Base-by-base conservation (phyloP, 2,888 invertebrate species). In the Melipona beecheii region DNA sequence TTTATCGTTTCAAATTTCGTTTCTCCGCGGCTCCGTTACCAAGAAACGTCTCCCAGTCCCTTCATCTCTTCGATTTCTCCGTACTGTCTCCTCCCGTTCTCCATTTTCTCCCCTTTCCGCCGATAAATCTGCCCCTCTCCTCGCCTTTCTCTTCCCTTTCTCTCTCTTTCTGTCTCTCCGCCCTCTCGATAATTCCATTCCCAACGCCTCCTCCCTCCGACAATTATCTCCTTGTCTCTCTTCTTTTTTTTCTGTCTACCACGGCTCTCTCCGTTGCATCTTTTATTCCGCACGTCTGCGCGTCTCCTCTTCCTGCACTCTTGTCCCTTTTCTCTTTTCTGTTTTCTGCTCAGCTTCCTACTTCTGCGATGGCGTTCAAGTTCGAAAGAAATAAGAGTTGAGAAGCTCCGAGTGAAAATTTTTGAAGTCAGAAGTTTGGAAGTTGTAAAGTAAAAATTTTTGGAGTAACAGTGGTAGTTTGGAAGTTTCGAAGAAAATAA, bases 11-110 rank as follows among this genome's bases (percentile, higher is more conserved):
- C 36, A 36, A 73, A 50, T 64, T 64, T 73, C 31, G 50, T 64
- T 17, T n/a, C 70, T 56, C 52, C 27, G 6, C 27, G 19, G 5
- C 19, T 24, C 31, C 9, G 54, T 17, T 73, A 52, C 73, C 64
- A 27, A n/a, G 50, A 50, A 50, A 73, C 74, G 54, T 31, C 74
- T 19, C 73, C 74, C 65, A 27, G 62, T 76, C 78, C 72, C 78
- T 82, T 81, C 83, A 86, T 85, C 85, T 73, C 70, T 52, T 60
- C 72, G 64, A 50, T 68, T 77, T 66, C 74, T 75, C 43, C 65
- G 65, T 75, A 66, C 27, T 31, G 65, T 68, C 66, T 56, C 60
- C 76, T 71, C 65, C 21, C 54, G 70, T 71, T 78, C 78, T 65
- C 78, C 71, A 71, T 78, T 72, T 74, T 66, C 74, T 75, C 65